phyloP scores from a whole-genome alignment of 2,113 vertebrate genomes.

The Hassar affinis region DNA sequence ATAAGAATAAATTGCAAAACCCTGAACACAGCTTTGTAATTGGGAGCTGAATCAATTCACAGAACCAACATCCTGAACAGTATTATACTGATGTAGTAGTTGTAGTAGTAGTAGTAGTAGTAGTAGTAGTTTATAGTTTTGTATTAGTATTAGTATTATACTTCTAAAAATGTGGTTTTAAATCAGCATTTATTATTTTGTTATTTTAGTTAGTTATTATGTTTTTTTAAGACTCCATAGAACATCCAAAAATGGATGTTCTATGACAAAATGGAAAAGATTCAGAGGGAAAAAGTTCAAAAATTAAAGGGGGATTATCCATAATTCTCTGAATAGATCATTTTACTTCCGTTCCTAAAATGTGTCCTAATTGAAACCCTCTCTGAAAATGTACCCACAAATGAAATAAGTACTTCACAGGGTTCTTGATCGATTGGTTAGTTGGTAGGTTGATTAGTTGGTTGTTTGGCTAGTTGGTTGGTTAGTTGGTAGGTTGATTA shows the following conservation, averaged over 20 bases:
- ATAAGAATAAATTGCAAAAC: conserved; percentile 6
- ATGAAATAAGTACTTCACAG: background rate
- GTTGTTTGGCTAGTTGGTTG: too few relatives aligned
- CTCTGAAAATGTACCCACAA: background rate
- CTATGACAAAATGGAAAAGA: too few relatives aligned
- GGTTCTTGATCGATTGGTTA: too few relatives aligned
- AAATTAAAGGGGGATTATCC: too few relatives aligned
- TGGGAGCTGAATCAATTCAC: background rate
- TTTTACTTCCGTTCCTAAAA: background rate
- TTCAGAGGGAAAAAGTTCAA: too few relatives aligned
- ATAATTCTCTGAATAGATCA: background rate
- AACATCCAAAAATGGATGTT: background rate
- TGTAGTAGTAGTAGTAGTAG: too few relatives aligned
- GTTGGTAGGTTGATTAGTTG: background rate
- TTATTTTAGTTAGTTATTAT: background rate
- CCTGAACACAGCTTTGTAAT: background rate
- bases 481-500: too few relatives aligned
- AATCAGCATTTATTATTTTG: background rate
- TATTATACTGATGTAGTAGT: too few relatives aligned
- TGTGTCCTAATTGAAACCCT: background rate
- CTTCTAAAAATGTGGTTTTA: too few relatives aligned
- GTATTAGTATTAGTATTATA: background rate
- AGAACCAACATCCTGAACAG: background rate
- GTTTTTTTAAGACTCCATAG: background rate
- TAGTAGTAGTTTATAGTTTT: too few relatives aligned